Evolutionary conservation across 2,113 vertebrate species (phyloP), one percentile per base, ranked within the genome.

Genomic region (Acanthisitta chloris): DNA sequence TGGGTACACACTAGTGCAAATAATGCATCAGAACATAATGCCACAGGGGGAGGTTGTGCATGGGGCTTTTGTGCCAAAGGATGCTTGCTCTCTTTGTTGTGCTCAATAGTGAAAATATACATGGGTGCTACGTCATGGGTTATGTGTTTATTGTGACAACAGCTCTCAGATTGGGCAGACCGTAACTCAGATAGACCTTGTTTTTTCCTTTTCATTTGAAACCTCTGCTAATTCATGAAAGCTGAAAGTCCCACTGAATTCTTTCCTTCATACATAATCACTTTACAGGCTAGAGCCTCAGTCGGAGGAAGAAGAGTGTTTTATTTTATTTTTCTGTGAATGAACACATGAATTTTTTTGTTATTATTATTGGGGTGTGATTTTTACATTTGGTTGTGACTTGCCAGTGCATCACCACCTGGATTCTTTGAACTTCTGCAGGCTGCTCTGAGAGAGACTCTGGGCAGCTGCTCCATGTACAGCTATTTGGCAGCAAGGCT

Each of bases 181-280:
- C 7, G 13, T 89, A 94, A 65, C 21, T 91, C 83, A 42, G 36
- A 88, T 84, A 89, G 81, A 70, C 76, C 40, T 84, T 84, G 45
- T 49, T 94, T 94, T 90, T 91, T 88, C 42, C 69, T 94, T 43
- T 95, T 78, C 42, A 12, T 85, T 76, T 92, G 91, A 94, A 95
- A 92, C 66, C 52, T 92, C 83, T 97, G n/a, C 83, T 97, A 95
- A 95, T 95, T 92, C 69, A 33, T 91, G 92, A 94, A 94, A 92
- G 91, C 83, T 95, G 86, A 95, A 97, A 95, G 55, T 88, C 69
- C 55, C 57, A 72, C 72, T 95, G 61, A 95, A 96, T 97, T 94
- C 94, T 92, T 96, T 94, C 94, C 95, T 92, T 97, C 83, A 84
- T 92, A 67, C 91, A 89, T 96, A 96, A 94, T 94, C 84, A 42